Percentiles rank a stretch among this genome's conserved stretches.
phyloP scores from a whole-genome alignment of 2,888 invertebrate genomes.

The Acleris laterana region DNA sequence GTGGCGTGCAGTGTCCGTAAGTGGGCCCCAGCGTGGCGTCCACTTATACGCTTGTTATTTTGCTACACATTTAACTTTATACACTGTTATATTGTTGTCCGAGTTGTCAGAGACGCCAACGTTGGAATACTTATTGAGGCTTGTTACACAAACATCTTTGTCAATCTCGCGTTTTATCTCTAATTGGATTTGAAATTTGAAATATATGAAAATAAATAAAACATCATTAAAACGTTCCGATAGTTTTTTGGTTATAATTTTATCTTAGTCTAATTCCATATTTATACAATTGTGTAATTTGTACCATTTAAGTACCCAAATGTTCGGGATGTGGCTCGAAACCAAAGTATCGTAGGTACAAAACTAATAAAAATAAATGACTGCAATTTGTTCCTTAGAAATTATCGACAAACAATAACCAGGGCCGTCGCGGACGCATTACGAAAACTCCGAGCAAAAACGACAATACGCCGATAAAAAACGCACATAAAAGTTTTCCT shows the following conservation, averaged over 20 bases:
- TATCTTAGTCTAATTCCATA: background rate
- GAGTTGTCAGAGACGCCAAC: conserved; percentile 7
- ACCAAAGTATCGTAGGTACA: background rate
- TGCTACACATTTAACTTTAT: conserved; percentile 39
- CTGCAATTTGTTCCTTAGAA: conserved; percentile 11
- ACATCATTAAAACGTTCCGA: too few relatives aligned
- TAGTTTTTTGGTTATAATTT: background rate
- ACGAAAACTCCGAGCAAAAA: conserved; percentile 30
- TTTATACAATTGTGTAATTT: background rate
- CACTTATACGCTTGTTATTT: conserved; percentile 51
- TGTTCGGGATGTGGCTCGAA: background rate
- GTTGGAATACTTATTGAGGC: conserved; percentile 22
- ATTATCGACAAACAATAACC: conserved; percentile 31
- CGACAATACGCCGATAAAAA: conserved; percentile 34
- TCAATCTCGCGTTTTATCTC: background rate
- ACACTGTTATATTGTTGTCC: conserved; percentile 20
- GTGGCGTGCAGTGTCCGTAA: conserved; percentile 63
- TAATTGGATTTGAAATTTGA: background rate
- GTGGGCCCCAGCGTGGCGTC: conserved; percentile 55
- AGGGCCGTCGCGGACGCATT: conserved; percentile 19
- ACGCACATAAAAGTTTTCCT: conserved; percentile 30
- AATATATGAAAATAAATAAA: background rate
- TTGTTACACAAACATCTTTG: conserved; percentile 3
- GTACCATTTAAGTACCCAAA: too few relatives aligned
- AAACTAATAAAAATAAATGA: conserved; percentile 18